These are phyloP conservation scores for Pseudochirops cupreus DNA, from an alignment of 2,797 vertebrate species.

Conservation along the genomic window DNA sequence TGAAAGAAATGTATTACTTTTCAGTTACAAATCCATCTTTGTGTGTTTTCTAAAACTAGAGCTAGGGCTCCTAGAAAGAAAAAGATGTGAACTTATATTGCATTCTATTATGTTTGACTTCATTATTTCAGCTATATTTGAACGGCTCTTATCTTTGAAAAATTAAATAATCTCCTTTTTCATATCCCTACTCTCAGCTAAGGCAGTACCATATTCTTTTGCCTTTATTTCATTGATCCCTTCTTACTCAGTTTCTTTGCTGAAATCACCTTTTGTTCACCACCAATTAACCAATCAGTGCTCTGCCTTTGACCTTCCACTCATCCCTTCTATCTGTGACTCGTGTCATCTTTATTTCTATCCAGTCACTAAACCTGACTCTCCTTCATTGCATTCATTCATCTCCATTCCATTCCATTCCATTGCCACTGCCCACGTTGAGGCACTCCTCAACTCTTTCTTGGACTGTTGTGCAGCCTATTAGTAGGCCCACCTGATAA, in stretches of 20 bases:
- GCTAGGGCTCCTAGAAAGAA: background rate
- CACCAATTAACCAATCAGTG: background rate
- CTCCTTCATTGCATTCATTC: background rate
- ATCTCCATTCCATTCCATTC: background rate
- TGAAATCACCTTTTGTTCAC: background rate
- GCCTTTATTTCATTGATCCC: background rate
- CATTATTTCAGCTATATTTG: background rate
- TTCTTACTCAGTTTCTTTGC: background rate
- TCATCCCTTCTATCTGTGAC: background rate
- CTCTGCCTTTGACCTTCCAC: background rate
- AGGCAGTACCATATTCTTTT: background rate
- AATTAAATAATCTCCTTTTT: background rate
- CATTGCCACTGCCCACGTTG: background rate
- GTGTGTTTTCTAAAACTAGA: background rate
- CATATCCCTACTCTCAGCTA: background rate
- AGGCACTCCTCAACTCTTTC: background rate
- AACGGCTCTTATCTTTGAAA: background rate
- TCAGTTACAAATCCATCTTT: background rate
- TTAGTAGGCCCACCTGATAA: background rate
- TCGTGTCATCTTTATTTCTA: background rate
- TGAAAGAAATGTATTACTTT: slow-evolving; percentile 18
- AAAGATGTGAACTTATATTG: background rate
- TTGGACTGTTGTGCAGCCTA: background rate
- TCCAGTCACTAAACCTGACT: too few species aligned
- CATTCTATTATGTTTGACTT: background rate